Evolutionary conservation across 2,888 invertebrate genomes (phyloP).

Genomic region (Drosophila cognata): DNA sequence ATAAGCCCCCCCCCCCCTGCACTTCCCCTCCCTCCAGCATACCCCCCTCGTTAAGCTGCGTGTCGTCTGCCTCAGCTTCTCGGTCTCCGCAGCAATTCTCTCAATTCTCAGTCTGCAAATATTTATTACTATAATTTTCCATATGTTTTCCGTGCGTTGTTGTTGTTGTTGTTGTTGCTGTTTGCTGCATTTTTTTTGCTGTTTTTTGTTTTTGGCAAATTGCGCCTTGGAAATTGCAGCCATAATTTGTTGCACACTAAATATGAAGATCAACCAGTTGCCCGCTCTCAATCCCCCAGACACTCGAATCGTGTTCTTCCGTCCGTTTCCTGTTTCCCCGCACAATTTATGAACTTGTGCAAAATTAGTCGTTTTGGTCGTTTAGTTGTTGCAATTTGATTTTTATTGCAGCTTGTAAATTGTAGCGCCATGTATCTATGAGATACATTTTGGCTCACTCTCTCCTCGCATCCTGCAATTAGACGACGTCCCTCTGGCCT

Average conservation of each 20-base stretch:
- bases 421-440: slow-evolving; percentile 57
- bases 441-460: slow-evolving; percentile 55
- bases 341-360: slow-evolving; percentile 77
- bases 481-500: slow-evolving; percentile 27
- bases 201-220: slow-evolving; percentile 69
- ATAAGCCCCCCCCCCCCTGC: slow-evolving; percentile 23
- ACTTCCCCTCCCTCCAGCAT: not conserved
- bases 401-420: slow-evolving; percentile 70
- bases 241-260: slow-evolving; percentile 77
- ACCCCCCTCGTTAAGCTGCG: slow-evolving; percentile 35
- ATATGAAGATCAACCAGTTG: slow-evolving; percentile 74
- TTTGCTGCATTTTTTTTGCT: slow-evolving; percentile 50
- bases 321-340: slow-evolving; percentile 24
- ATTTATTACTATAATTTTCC: slow-evolving; percentile 81
- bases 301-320: not conserved
- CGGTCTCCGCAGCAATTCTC: slow-evolving; percentile 13
- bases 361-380: slow-evolving; percentile 79
- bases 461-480: slow-evolving; percentile 50
- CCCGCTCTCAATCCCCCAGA: not conserved
- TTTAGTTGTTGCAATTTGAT: slow-evolving; percentile 79
- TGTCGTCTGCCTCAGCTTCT: slow-evolving; percentile 42
- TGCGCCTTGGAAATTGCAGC: slow-evolving; percentile 76
- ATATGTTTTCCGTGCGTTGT: slow-evolving; percentile 72
- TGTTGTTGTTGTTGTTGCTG: slow-evolving; percentile 30
- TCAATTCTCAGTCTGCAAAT: slow-evolving; percentile 51